These are phyloP conservation scores for Brienomyrus longianalis DNA, from an alignment of 2,113 vertebrate species.

Conservation along the genomic window DNA sequence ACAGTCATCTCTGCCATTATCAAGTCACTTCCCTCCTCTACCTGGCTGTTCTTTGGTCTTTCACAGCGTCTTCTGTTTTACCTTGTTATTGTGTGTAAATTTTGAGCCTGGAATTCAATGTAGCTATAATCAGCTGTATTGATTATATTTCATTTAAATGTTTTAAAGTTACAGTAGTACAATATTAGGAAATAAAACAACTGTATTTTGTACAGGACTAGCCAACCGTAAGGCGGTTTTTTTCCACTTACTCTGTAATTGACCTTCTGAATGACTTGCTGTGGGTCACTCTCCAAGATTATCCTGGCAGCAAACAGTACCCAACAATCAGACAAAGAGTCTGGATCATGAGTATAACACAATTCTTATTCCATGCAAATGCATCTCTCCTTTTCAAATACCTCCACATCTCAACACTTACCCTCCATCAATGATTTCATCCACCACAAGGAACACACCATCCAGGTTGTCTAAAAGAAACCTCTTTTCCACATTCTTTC, in stretches of 20 bases:
- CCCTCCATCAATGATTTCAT: constrained; percentile 81
- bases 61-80: background rate
- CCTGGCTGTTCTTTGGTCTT: background rate
- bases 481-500: constrained; percentile 74
- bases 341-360: background rate
- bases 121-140: background rate
- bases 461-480: constrained; percentile 78
- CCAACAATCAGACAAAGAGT: background rate
- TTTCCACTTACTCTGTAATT: constrained; percentile 75
- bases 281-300: constrained; percentile 85
- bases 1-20: background rate
- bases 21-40: background rate
- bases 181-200: background rate
- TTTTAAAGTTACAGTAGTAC: background rate
- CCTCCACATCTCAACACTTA: constrained; percentile 39
- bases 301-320: constrained; percentile 58
- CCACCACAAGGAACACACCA: constrained; percentile 69
- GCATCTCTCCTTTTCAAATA: background rate
- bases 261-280: constrained; percentile 83
- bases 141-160: background rate
- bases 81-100: background rate
- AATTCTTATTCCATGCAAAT: background rate
- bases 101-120: background rate
- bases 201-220: background rate
- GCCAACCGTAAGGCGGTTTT: background rate